Evolutionary conservation across 92 coral and sea anemone genomes (phyloP).

Genomic region (Paramuricea clavata): DNA sequence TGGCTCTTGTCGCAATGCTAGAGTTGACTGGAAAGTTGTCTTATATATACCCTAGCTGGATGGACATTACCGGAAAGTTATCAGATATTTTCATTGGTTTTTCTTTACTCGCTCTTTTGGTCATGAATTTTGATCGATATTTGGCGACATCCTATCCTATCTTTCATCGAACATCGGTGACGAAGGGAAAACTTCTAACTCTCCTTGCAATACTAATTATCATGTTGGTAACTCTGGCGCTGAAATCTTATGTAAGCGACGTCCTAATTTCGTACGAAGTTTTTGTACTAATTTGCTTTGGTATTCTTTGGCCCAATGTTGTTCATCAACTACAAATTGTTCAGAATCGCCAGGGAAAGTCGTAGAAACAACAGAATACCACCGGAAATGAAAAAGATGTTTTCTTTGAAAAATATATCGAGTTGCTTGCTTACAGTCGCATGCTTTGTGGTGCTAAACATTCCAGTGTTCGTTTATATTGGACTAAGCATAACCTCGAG

Average conservation of each 20-base stretch:
- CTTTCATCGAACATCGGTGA: slow-evolving; percentile 4
- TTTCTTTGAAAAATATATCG: neutral
- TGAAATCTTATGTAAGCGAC: neutral
- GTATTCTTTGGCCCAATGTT: neutral
- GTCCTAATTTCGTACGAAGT: neutral
- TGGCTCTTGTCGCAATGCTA: neutral
- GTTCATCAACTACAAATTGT: neutral
- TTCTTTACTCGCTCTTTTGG: neutral
- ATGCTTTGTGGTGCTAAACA: neutral
- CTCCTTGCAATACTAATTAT: neutral
- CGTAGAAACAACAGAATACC: neutral
- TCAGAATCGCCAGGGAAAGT: neutral
- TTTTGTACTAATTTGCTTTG: neutral
- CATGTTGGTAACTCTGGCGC: neutral
- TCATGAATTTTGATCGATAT: neutral
- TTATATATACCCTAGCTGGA: neutral
- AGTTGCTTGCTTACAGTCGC: neutral
- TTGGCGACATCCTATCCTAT: neutral
- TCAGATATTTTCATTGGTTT: neutral
- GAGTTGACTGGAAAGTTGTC: neutral
- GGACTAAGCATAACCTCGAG: neutral
- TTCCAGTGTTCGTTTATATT: neutral
- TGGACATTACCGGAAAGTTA: neutral
- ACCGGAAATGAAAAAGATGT: neutral
- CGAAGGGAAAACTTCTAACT: neutral